phyloP scores from a whole-genome alignment of 2,797 vertebrate species.

The Lutjanus argentimaculatus region DNA sequence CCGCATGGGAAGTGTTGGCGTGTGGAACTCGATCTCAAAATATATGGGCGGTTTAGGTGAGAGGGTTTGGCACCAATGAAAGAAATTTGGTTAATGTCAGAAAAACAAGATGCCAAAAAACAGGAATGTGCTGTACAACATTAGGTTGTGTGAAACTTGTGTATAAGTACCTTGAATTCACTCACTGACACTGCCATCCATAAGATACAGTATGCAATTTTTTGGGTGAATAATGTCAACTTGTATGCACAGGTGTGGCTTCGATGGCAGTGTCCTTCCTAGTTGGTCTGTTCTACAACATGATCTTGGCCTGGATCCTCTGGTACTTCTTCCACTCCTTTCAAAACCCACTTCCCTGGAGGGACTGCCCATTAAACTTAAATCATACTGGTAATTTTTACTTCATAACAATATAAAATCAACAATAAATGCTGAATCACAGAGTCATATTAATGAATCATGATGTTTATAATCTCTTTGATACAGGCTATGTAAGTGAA shows the following conservation, averaged over 20 bases:
- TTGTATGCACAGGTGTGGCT: slow-evolving; percentile 79
- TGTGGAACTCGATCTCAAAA: slow-evolving; percentile 89
- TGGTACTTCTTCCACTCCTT: slow-evolving; percentile 92
- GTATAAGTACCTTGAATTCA: background rate
- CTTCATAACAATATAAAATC: background rate
- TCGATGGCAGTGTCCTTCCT: slow-evolving; percentile 84
- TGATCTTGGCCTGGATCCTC: slow-evolving; percentile 88
- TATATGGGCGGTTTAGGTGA: slow-evolving; percentile 88
- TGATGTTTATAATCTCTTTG: slow-evolving; percentile 4
- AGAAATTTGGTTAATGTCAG: background rate
- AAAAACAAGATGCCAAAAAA: background rate
- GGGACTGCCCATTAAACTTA: slow-evolving; percentile 81
- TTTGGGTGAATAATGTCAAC: background rate
- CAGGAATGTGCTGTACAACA: background rate
- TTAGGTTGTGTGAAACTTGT: background rate
- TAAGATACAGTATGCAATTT: background rate
- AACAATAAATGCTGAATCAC: slow-evolving; percentile 6
- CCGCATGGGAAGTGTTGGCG: slow-evolving; percentile 86
- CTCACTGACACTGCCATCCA: background rate
- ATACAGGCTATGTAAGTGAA: slow-evolving; percentile 83
- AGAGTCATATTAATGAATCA: background rate
- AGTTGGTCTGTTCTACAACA: slow-evolving; percentile 89
- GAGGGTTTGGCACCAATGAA: slow-evolving; percentile 7
- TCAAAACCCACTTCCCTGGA: slow-evolving; percentile 90
- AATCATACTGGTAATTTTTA: slow-evolving; percentile 85